Percentiles rank a stretch among this genome's conserved stretches.
Conservation (phyloP, 2,113 vertebrate species). For the Indicator maculatus region DNA sequence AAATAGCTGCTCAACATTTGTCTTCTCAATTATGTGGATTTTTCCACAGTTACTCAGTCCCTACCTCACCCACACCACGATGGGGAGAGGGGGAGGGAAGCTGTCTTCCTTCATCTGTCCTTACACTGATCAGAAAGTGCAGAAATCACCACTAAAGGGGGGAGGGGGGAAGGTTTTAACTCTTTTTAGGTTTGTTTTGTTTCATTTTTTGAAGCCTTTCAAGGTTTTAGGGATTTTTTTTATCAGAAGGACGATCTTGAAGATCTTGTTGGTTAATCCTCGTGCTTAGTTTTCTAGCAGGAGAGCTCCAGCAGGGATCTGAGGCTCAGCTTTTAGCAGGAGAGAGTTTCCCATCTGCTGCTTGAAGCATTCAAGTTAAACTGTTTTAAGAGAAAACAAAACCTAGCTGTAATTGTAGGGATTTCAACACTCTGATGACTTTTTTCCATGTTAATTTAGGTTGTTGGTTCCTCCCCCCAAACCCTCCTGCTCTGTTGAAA, state of each 20-base stretch:
- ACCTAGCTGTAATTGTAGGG: background rate
- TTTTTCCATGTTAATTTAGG: constrained; percentile 38
- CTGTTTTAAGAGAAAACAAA: constrained; percentile 54
- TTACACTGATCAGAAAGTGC: background rate
- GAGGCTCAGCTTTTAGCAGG: background rate
- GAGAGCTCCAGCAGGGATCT: background rate
- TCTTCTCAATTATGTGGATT: constrained; percentile 71
- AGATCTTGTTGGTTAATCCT: background rate
- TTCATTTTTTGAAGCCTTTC: background rate
- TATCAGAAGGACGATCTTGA: background rate
- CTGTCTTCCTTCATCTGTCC: constrained; percentile 22
- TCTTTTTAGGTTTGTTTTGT: too few species aligned
- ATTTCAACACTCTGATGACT: constrained; percentile 32
- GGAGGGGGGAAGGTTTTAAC: background rate
- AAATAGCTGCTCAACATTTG: constrained; percentile 61
- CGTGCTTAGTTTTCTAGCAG: background rate
- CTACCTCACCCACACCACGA: background rate
- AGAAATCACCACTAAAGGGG: background rate
- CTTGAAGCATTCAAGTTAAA: constrained; percentile 19
- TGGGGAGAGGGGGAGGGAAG: background rate
- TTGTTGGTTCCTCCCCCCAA: too few species aligned
- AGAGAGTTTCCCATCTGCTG: constrained; percentile 15
- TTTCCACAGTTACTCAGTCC: constrained; percentile 61
- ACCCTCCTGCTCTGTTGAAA: background rate
- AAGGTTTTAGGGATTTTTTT: background rate